These are phyloP conservation scores for Corapipo altera DNA, from an alignment of 2,113 vertebrate genomes.

Conservation along the genomic window DNA sequence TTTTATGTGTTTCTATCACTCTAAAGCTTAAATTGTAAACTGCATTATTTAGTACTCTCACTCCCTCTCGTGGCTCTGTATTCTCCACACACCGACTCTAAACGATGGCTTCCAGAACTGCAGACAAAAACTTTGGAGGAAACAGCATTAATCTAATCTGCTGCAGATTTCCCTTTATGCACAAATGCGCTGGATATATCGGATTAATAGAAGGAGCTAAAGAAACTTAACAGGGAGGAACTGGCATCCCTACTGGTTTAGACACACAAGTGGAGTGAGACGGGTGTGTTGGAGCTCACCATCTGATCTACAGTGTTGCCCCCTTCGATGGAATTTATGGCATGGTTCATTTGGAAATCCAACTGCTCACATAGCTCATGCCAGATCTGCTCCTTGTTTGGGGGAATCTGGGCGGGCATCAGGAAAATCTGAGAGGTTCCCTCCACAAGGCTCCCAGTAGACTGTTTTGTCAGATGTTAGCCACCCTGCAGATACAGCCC, in stretches of 20 bases:
- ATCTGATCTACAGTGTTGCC: neutral
- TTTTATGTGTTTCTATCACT: neutral
- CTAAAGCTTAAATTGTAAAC: neutral
- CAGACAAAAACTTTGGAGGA: neutral
- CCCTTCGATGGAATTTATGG: neutral
- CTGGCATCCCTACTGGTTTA: neutral
- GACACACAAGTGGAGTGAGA: neutral
- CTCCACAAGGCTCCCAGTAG: neutral
- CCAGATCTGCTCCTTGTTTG: neutral
- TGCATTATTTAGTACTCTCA: neutral
- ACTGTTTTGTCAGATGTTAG: slow-evolving; percentile 22
- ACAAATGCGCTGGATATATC: neutral
- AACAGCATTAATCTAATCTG: accelerated
- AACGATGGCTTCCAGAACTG: neutral
- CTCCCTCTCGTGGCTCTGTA: slow-evolving; percentile 34
- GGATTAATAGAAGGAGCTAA: neutral
- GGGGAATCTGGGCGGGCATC: neutral
- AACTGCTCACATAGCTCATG: neutral
- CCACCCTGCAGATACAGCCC: neutral
- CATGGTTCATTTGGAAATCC: neutral
- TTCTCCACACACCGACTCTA: accelerated
- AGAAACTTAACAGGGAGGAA: neutral
- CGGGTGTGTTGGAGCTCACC: neutral
- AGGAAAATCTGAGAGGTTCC: neutral
- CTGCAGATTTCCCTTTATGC: neutral